A percentile compares a stretch with the other conserved stretches of the same genome.
Evolutionary conservation across 1,140 invertebrate species (phyloP).

Genomic region (Temnothorax curvispinosus): DNA sequence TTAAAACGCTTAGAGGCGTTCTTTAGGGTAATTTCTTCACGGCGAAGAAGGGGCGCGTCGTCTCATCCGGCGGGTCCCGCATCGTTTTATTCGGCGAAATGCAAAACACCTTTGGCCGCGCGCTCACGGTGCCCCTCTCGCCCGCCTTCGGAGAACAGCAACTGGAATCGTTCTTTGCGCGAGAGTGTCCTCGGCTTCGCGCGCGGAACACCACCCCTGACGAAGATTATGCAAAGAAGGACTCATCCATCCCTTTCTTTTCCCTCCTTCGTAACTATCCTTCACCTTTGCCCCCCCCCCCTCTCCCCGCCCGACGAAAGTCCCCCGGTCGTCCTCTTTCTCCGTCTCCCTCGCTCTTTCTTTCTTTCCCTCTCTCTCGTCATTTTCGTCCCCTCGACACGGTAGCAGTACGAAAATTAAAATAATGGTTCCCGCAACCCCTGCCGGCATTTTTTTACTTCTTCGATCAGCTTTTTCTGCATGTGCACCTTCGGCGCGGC

Average conservation of each 20-base stretch:
- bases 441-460: conserved; percentile 62
- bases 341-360: not conserved
- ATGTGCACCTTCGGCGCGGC: conserved; percentile 30
- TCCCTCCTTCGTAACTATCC: conserved; percentile 44
- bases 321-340: conserved; percentile 5
- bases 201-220: conserved; percentile 75
- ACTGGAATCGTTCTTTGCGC: conserved; percentile 40
- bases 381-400: conserved; percentile 53
- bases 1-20: conserved; percentile 80
- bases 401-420: conserved; percentile 77
- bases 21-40: conserved; percentile 81
- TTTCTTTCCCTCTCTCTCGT: not conserved
- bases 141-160: not conserved
- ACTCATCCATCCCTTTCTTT: conserved; percentile 55
- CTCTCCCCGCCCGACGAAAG: not conserved
- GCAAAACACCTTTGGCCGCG: conserved; percentile 75
- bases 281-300: not conserved
- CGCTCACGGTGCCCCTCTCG: conserved; percentile 14
- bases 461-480: conserved; percentile 55
- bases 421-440: conserved; percentile 78
- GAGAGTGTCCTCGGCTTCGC: conserved; percentile 68
- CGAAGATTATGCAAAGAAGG: conserved; percentile 81
- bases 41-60: conserved; percentile 46
- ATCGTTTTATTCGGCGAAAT: conserved; percentile 66
- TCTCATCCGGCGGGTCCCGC: conserved; percentile 38